phyloP scores from a whole-genome alignment of 2,888 invertebrate species.

The Tenthredo distinguenda region DNA sequence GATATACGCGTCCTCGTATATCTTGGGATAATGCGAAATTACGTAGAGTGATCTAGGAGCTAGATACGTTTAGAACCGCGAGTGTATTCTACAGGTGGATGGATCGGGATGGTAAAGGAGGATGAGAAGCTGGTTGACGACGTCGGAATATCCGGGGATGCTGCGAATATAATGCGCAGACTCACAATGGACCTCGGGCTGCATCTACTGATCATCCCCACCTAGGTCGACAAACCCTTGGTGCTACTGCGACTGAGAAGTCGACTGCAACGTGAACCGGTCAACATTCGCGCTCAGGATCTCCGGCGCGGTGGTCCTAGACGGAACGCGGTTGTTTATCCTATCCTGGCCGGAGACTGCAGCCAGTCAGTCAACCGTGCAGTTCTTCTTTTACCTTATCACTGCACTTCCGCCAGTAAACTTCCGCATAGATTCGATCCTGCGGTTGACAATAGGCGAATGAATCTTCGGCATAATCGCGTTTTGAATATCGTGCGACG shows the following conservation, averaged over 20 bases:
- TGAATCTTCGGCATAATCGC: not conserved
- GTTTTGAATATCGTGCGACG: constrained; percentile 11
- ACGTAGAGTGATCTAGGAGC: not conserved
- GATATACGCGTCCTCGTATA: not conserved
- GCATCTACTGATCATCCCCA: constrained; percentile 49
- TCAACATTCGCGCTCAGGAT: constrained; percentile 52
- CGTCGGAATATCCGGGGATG: constrained; percentile 36
- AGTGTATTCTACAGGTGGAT: constrained; percentile 42
- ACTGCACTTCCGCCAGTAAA: constrained; percentile 59
- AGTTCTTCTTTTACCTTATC: not conserved
- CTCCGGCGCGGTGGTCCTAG: constrained; percentile 41
- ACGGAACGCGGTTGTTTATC: not conserved
- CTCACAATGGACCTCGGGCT: constrained; percentile 29
- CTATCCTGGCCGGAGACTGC: not conserved
- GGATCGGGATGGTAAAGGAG: not conserved
- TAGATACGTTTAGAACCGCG: not conserved
- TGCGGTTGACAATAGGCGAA: not conserved
- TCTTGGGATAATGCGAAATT: no score
- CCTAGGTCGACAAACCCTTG: constrained; percentile 54
- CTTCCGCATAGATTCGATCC: constrained; percentile 57
- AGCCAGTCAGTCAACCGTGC: not conserved
- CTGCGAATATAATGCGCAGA: constrained; percentile 45
- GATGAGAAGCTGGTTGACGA: constrained; percentile 17
- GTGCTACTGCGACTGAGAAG: constrained; percentile 63
- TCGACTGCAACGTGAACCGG: constrained; percentile 46